These are phyloP conservation scores for Agapornis canus DNA, from an alignment of 2,797 vertebrate genomes.

Conservation along the genomic window DNA sequence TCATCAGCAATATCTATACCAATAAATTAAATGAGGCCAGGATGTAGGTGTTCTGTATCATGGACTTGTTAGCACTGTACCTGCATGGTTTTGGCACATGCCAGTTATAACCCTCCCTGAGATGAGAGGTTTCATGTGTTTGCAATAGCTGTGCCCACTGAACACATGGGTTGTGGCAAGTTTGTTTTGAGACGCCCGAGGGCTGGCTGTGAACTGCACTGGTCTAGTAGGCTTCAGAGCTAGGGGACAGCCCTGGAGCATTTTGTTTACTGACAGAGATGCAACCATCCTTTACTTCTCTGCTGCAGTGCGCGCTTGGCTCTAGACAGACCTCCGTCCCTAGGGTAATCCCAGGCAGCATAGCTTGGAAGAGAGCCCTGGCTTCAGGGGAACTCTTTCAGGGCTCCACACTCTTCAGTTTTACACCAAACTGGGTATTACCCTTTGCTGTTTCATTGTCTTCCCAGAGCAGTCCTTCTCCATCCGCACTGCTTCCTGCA, in stretches of 20 bases:
- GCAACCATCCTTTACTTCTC: not conserved
- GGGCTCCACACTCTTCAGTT: not conserved
- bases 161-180: rapidly evolving
- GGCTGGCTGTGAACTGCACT: not conserved
- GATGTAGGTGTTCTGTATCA: not conserved
- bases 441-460: rapidly evolving
- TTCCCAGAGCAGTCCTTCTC: not conserved
- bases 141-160: not conserved
- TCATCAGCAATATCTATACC: not conserved
- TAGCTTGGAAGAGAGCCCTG: not conserved
- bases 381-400: not conserved
- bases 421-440: not conserved
- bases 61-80: not conserved
- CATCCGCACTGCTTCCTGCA: not conserved
- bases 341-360: not conserved
- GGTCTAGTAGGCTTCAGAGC: not conserved
- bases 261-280: not conserved
- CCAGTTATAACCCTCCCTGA: rapidly evolving
- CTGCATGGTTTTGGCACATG: not conserved
- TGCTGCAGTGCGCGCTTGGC: rapidly evolving
- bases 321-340: not conserved
- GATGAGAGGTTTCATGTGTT: not conserved
- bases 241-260: not conserved
- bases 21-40: not conserved
- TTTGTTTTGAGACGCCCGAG: not conserved